Percentiles rank a stretch among this genome's conserved stretches.
These are phyloP conservation scores for Recurvirostra avosetta DNA, from an alignment of 2,113 vertebrate genomes.

Conservation along the genomic window DNA sequence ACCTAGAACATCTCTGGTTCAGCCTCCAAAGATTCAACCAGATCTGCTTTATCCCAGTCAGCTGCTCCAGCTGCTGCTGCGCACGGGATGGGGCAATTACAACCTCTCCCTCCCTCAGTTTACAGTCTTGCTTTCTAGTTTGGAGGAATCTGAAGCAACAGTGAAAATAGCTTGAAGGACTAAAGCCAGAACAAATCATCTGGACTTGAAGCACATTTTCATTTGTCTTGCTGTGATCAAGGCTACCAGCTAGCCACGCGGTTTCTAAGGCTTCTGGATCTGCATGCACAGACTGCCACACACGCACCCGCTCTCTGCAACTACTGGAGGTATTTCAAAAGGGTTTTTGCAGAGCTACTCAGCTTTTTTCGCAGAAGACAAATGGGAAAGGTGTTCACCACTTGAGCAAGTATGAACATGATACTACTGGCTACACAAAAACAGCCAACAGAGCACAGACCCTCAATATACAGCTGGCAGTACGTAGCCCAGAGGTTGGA, in stretches of 20 bases:
- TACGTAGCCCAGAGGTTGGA: neutral
- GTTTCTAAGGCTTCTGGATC: neutral
- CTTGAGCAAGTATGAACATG: neutral
- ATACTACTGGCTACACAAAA: neutral
- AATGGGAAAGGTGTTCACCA: neutral
- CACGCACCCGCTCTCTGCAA: neutral
- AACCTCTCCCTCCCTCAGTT: neutral
- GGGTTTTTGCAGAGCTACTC: neutral
- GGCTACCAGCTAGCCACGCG: neutral
- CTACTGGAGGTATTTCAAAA: neutral
- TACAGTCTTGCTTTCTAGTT: neutral
- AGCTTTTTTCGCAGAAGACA: neutral
- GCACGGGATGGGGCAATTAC: neutral
- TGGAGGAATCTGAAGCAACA: neutral
- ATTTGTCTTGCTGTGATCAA: neutral
- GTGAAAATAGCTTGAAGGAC: neutral
- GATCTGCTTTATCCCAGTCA: neutral
- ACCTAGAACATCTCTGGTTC: neutral
- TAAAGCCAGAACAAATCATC: neutral
- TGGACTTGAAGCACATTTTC: neutral
- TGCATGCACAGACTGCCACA: neutral
- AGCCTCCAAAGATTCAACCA: rapidly evolving
- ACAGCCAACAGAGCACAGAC: neutral
- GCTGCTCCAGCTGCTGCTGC: neutral
- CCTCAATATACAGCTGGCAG: neutral